Percentiles rank a stretch among this genome's conserved stretches.
These are phyloP conservation scores for Geococcyx californianus DNA, from an alignment of 2,113 vertebrate genomes.

Conservation along the genomic window DNA sequence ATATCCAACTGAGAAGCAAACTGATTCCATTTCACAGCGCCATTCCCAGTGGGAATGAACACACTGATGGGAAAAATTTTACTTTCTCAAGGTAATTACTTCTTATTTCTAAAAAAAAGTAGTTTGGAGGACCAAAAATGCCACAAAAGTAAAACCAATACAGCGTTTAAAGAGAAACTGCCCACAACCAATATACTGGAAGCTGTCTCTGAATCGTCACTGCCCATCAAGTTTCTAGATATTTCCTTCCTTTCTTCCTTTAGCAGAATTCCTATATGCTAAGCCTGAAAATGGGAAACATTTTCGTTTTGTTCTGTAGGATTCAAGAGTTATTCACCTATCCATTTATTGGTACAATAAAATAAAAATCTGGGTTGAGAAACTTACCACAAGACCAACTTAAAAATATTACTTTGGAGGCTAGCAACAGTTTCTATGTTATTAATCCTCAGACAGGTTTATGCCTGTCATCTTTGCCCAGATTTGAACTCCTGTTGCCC, in stretches of 20 bases:
- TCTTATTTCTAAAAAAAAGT: slow-evolving; percentile 34
- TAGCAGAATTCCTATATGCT: not conserved
- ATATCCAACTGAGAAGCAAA: slow-evolving; percentile 16
- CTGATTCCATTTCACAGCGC: not conserved
- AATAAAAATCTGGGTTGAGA: not conserved
- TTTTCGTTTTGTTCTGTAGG: not conserved
- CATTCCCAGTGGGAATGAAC: not conserved
- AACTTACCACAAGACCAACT: not conserved
- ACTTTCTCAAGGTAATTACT: not conserved
- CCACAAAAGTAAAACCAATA: not conserved
- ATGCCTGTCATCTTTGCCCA: slow-evolving; percentile 26
- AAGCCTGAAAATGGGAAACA: not conserved
- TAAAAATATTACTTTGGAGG: slow-evolving; percentile 4
- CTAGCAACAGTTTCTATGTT: slow-evolving; percentile 38
- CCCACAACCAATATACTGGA: not conserved
- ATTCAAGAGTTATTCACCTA: not conserved
- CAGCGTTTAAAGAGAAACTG: not conserved
- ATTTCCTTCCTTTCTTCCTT: not conserved
- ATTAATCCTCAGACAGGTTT: slow-evolving; percentile 37
- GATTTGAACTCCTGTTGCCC: slow-evolving; percentile 53
- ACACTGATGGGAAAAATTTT: not conserved
- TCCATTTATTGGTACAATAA: not conserved
- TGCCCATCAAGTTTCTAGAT: not conserved
- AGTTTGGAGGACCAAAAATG: not conserved
- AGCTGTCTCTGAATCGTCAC: not conserved